phyloP scores from a whole-genome alignment of 1,140 invertebrate genomes.

The Neodiprion pinetum region DNA sequence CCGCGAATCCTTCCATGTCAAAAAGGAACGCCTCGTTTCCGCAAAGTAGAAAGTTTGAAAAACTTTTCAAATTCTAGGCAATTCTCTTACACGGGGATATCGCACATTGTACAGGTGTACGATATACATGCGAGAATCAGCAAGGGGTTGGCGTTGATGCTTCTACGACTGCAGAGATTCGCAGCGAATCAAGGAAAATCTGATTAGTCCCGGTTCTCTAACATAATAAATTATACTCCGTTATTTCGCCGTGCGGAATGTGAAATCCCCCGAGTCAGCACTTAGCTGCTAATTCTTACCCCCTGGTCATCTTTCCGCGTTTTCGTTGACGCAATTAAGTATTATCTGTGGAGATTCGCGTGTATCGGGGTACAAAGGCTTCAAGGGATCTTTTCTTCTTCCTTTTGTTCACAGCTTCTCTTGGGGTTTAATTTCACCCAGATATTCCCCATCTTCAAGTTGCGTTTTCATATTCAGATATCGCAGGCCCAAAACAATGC shows the following conservation, averaged over 20 bases:
- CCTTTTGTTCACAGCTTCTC: background rate
- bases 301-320: background rate
- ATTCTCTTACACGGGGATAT: background rate
- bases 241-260: background rate
- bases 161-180: too few relatives aligned
- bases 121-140: too few relatives aligned
- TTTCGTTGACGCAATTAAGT: background rate
- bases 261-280: slow-evolving; percentile 1
- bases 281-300: background rate
- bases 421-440: background rate
- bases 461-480: background rate
- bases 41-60: background rate
- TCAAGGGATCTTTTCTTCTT: background rate
- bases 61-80: background rate
- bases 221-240: background rate
- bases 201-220: background rate
- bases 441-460: background rate
- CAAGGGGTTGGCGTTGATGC: too few relatives aligned
- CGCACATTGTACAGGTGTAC: background rate
- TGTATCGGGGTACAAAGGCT: background rate
- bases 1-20: background rate
- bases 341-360: background rate
- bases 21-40: background rate
- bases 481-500: too few relatives aligned
- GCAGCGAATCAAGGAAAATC: background rate